These are phyloP conservation scores for Macaria notata DNA, from an alignment of 2,888 invertebrate genomes.

Conservation along the genomic window DNA sequence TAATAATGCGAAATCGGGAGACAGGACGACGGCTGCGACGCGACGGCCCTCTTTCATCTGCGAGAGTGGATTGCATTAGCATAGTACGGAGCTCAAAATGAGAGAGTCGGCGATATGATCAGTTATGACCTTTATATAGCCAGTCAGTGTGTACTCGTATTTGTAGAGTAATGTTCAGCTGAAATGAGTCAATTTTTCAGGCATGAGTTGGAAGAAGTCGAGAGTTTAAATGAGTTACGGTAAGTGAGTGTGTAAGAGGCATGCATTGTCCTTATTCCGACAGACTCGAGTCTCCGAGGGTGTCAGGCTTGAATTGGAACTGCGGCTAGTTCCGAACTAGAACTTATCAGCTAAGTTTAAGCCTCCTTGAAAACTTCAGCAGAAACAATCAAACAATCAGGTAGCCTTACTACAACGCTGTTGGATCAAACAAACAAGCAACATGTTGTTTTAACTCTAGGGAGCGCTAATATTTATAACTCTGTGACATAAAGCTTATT, in stretches of 20 bases:
- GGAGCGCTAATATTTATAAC: too few relatives aligned
- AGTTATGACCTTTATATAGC: constrained; percentile 16
- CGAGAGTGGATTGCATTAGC: constrained; percentile 56
- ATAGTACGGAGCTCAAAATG: constrained; percentile 44
- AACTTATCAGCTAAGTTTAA: constrained; percentile 48
- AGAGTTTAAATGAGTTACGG: constrained; percentile 65
- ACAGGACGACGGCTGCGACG: constrained; percentile 38
- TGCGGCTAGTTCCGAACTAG: constrained; percentile 50
- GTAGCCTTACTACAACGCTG: constrained; percentile 7
- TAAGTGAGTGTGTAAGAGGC: constrained; percentile 9
- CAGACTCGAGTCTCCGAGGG: constrained; percentile 37
- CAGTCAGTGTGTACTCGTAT: too few relatives aligned
- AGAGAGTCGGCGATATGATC: constrained; percentile 31
- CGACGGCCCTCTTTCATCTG: constrained; percentile 49
- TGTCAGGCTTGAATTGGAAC: constrained; percentile 16
- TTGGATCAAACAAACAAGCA: background rate
- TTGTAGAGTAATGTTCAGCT: too few relatives aligned
- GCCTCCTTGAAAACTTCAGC: constrained; percentile 34
- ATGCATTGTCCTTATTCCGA: constrained; percentile 32
- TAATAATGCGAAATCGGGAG: constrained; percentile 67
- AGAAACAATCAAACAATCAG: constrained; percentile 22
- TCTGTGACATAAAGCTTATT: too few relatives aligned
- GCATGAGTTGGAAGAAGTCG: constrained; percentile 39
- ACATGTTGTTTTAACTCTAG: too few relatives aligned
- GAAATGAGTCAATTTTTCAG: constrained; percentile 38